Evolutionary conservation across 2,113 vertebrate species (phyloP).

Genomic region (Dipodomys spectabilis): DNA sequence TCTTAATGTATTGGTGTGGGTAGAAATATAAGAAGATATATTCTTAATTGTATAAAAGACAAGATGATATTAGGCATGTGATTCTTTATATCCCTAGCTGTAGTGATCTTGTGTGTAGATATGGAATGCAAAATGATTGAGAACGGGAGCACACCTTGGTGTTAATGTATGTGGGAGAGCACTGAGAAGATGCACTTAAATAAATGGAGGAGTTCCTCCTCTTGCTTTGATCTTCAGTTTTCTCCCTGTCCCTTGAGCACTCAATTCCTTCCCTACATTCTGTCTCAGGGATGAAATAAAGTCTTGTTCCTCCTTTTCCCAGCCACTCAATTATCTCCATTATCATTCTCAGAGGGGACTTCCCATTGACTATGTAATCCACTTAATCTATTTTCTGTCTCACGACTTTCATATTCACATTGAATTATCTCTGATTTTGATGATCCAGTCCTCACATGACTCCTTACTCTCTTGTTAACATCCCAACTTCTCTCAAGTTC

Average conservation of each 20-base stretch:
- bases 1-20: neutral
- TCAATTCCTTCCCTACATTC: no score
- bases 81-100: neutral
- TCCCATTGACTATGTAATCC: neutral
- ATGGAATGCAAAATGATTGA: neutral
- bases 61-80: no score
- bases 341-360: no score
- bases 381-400: neutral
- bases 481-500: no score
- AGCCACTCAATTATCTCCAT: no score
- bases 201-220: neutral
- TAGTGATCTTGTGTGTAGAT: no score
- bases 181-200: neutral
- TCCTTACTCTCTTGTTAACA: neutral
- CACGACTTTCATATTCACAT: neutral
- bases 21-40: neutral
- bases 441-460: neutral
- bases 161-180: rapidly evolving
- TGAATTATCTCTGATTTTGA: neutral
- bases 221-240: neutral
- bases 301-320: no score
- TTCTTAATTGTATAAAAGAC: neutral
- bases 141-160: neutral
- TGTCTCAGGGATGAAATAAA: neutral
- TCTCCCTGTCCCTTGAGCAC: no score